These are phyloP conservation scores for Discoglossus pictus DNA, from an alignment of 2,797 vertebrate genomes.

Conservation along the genomic window DNA sequence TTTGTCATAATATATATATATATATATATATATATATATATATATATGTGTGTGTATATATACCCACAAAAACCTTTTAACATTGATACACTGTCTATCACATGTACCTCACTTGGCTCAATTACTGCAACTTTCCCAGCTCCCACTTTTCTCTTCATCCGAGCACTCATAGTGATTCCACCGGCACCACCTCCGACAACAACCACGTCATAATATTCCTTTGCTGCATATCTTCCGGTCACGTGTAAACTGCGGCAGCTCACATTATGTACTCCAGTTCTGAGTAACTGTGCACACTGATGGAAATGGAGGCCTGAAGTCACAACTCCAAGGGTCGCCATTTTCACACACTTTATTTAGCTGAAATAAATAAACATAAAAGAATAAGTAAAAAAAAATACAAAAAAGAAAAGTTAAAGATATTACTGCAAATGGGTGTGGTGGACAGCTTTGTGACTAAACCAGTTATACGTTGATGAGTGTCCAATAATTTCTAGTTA, in stretches of 20 bases:
- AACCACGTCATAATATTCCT: constrained; percentile 85
- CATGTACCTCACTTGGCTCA: constrained; percentile 89
- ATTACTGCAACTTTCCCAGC: constrained; percentile 87
- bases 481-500: too few relatives aligned
- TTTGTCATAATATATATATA: too few relatives aligned
- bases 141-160: constrained; percentile 90
- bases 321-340: constrained; percentile 56
- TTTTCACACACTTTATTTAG: constrained; percentile 40
- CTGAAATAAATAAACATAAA: constrained; percentile 19
- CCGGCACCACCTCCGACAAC: constrained; percentile 90
- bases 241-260: constrained; percentile 69
- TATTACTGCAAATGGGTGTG: too few relatives aligned
- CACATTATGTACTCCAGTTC: constrained; percentile 51
- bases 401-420: too few relatives aligned
- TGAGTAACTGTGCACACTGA: constrained; percentile 55
- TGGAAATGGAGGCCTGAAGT: constrained; percentile 33
- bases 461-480: too few relatives aligned
- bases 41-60: too few relatives aligned
- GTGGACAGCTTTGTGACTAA: too few relatives aligned
- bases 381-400: too few relatives aligned
- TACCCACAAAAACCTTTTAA: too few relatives aligned
- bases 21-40: too few relatives aligned
- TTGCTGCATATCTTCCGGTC: constrained; percentile 66
- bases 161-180: constrained; percentile 87
- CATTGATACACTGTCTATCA: too few relatives aligned